Conservation (phyloP, 1,140 invertebrate species). For the Rhyacophila brunnea region DNA sequence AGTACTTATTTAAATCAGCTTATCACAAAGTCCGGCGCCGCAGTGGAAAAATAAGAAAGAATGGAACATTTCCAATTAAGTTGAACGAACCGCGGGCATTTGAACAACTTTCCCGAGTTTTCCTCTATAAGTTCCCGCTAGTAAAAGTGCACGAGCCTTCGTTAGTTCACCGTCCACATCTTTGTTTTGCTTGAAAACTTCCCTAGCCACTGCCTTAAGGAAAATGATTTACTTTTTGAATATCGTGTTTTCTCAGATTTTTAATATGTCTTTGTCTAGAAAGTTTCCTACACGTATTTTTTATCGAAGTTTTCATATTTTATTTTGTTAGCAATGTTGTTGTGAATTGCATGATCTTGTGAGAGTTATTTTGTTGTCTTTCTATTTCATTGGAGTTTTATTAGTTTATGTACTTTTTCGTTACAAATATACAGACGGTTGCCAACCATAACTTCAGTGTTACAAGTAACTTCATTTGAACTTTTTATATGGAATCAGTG, state of each 20-base stretch:
- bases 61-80: slow-evolving; percentile 27
- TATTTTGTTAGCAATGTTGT: no score
- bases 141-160: neutral
- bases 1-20: no score
- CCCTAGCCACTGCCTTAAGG: neutral
- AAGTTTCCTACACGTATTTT: neutral
- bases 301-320: neutral
- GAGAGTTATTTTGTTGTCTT: no score
- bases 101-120: slow-evolving; percentile 12
- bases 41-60: neutral
- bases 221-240: slow-evolving; percentile 2
- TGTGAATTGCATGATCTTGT: no score
- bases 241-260: neutral
- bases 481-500: no score
- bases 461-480: no score
- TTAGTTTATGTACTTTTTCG: no score
- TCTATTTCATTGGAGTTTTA: no score
- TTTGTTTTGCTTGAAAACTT: slow-evolving; percentile 1
- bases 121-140: no score
- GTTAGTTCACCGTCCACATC: neutral
- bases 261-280: slow-evolving; percentile 1
- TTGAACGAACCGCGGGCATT: slow-evolving; percentile 14
- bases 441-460: no score
- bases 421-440: no score
- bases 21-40: no score